These are phyloP conservation scores for Eleutherodactylus coqui DNA, from an alignment of 2,797 vertebrate species.

Conservation along the genomic window DNA sequence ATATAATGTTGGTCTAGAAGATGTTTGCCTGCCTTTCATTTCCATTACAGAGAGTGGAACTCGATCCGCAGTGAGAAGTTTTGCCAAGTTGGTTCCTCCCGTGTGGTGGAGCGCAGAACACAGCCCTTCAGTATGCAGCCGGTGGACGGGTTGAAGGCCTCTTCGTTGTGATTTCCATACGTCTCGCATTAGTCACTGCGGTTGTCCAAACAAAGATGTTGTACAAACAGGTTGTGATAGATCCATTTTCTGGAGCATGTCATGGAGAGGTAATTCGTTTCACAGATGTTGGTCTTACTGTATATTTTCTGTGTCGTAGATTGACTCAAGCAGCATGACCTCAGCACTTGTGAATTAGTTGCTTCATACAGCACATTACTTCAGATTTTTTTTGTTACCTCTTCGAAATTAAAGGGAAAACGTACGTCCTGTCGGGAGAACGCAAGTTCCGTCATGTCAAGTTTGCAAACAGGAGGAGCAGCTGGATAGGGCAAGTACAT, in stretches of 20 bases:
- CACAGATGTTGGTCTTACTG: conserved; percentile 20
- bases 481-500: too few species aligned
- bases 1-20: conserved; percentile 36
- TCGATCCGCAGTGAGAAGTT: neutral
- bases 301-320: neutral
- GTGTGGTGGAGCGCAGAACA: neutral
- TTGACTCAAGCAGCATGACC: neutral
- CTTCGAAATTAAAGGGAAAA: too few species aligned
- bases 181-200: conserved; percentile 27
- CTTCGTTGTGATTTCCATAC: conserved; percentile 25
- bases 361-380: too few species aligned
- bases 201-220: conserved; percentile 38
- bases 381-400: neutral
- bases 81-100: conserved; percentile 39
- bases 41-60: conserved; percentile 22
- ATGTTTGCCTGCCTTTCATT: conserved; percentile 34
- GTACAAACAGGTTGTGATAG: conserved; percentile 42
- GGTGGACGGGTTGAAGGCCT: neutral
- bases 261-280: conserved; percentile 24
- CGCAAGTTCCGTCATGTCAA: too few species aligned
- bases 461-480: too few species aligned
- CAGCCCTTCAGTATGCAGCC: neutral
- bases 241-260: conserved; percentile 15
- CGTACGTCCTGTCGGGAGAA: too few species aligned
- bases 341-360: neutral